Conservation (phyloP, 2,888 invertebrate genomes). For the Diadegma fenestrale region DNA sequence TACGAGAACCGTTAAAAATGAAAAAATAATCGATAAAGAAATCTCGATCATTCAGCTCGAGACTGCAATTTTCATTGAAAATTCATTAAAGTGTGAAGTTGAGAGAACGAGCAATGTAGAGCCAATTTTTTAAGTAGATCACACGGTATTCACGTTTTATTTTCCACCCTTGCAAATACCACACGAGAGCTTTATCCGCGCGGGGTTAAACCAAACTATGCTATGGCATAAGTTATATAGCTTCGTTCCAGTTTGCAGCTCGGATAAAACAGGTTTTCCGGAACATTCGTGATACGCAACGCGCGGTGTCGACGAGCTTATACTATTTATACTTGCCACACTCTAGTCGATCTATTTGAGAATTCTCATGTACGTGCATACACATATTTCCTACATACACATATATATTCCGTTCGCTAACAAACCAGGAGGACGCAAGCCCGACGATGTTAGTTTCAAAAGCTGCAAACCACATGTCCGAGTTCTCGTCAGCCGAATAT, state of each 20-base stretch:
- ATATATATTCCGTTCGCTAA: neutral
- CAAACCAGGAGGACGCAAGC: neutral
- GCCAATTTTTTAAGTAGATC: neutral
- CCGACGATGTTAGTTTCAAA: neutral
- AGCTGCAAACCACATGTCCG: neutral
- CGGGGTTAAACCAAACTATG: neutral
- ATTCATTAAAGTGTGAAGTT: neutral
- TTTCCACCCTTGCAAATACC: neutral
- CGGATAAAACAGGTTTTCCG: conserved; percentile 60
- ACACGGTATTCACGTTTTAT: neutral
- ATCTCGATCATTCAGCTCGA: neutral
- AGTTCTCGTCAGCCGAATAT: neutral
- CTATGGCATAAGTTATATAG: conserved; percentile 34
- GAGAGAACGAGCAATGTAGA: too few relatives aligned
- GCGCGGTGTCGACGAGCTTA: conserved; percentile 48
- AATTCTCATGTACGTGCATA: neutral
- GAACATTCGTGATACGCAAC: conserved; percentile 44
- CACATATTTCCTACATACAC: neutral
- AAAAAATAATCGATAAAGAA: neutral
- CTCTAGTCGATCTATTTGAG: conserved; percentile 28
- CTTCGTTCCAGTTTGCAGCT: conserved; percentile 58
- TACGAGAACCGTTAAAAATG: neutral
- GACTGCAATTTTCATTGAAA: neutral
- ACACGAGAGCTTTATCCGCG: conserved; percentile 29
- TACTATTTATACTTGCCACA: conserved; percentile 56